These are phyloP conservation scores for Dendropsophus ebraccatus DNA, from an alignment of 2,113 vertebrate genomes.

Conservation along the genomic window DNA sequence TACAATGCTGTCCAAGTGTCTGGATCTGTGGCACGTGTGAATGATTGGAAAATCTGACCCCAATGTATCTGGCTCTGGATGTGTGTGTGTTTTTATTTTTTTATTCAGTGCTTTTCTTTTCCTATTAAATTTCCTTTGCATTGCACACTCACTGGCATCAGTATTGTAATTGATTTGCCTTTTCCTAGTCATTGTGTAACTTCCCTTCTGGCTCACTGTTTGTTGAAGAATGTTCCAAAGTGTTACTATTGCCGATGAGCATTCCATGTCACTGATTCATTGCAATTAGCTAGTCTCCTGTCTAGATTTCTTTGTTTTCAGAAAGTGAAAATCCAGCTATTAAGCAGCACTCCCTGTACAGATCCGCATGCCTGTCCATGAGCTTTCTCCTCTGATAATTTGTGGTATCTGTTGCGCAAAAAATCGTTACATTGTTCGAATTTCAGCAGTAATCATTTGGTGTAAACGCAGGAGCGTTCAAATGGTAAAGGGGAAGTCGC, in stretches of 20 bases:
- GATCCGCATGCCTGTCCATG: background rate
- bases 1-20: no score
- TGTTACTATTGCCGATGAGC: background rate
- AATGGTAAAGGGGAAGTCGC: no score
- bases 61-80: no score
- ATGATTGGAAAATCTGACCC: no score
- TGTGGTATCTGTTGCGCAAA: no score
- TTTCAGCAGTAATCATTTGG: no score
- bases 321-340: constrained; percentile 12
- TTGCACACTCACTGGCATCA: background rate
- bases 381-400: no score
- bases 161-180: background rate
- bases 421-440: no score
- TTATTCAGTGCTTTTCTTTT: background rate
- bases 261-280: constrained; percentile 2
- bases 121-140: background rate
- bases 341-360: background rate
- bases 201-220: background rate
- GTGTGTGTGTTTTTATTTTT: no score
- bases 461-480: no score
- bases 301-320: background rate
- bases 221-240: background rate
- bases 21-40: no score
- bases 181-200: background rate
- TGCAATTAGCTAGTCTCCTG: background rate